These are phyloP conservation scores for Caenorhabditis angaria DNA, from an alignment of 2,888 invertebrate species.

Conservation along the genomic window DNA sequence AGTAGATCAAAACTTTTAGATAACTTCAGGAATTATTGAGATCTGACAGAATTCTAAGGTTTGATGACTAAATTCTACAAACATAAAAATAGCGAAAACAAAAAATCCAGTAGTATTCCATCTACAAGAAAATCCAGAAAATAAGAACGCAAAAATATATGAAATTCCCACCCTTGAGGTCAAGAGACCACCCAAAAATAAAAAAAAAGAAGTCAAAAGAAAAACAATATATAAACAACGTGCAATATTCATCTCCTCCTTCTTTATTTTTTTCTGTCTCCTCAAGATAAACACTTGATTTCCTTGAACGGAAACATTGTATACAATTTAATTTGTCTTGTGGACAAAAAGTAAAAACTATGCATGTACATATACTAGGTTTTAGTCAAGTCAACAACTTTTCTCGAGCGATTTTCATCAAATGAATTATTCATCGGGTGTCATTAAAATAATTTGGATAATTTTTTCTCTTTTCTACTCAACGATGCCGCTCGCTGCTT, in stretches of 20 bases:
- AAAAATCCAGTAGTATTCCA: neutral
- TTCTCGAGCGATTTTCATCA: neutral
- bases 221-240: neutral
- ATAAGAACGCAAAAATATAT: neutral
- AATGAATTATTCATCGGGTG: slow-evolving; percentile 1
- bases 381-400: neutral
- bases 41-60: too few relatives aligned
- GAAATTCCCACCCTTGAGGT: neutral
- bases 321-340: slow-evolving; percentile 14
- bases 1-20: too few relatives aligned
- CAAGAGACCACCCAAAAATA: neutral
- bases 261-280: slow-evolving; percentile 10
- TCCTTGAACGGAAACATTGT: slow-evolving; percentile 26
- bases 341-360: neutral
- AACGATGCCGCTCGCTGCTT: too few relatives aligned
- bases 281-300: slow-evolving; percentile 9
- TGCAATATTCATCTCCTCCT: slow-evolving; percentile 22
- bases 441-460: slow-evolving; percentile 4
- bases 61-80: too few relatives aligned
- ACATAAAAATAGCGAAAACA: neutral
- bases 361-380: too few relatives aligned
- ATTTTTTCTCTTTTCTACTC: neutral
- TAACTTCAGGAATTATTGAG: too few relatives aligned
- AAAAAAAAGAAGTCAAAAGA: neutral
- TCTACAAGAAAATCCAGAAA: too few relatives aligned